Evolutionary conservation across 2,888 invertebrate species (phyloP).

Genomic region (Conomelus anceps): DNA sequence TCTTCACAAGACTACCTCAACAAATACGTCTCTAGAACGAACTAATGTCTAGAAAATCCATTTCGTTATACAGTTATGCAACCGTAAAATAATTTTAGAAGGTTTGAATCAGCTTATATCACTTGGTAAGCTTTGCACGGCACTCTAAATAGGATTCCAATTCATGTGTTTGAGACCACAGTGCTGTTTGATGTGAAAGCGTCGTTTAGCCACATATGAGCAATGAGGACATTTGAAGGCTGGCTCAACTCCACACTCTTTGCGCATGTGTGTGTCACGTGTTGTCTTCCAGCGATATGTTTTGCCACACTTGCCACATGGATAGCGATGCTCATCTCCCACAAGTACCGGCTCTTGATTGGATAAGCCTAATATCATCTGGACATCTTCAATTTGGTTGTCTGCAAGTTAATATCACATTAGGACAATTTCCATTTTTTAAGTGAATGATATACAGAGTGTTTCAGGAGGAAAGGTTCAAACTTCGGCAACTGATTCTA

Average conservation of each 20-base stretch:
- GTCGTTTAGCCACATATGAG: slow-evolving; percentile 18
- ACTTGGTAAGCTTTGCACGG: too few species aligned
- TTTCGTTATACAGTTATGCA: too few species aligned
- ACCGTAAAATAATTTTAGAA: too few species aligned
- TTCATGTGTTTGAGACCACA: neutral
- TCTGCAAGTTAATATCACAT: neutral
- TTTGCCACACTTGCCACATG: slow-evolving; percentile 1
- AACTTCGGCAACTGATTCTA: too few species aligned
- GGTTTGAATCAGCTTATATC: too few species aligned
- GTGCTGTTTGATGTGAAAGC: slow-evolving; percentile 17
- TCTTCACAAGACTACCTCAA: too few species aligned
- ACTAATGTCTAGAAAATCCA: too few species aligned
- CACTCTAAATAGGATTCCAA: too few species aligned
- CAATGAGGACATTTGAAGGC: slow-evolving; percentile 30
- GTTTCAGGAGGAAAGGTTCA: too few species aligned
- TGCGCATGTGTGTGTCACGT: slow-evolving; percentile 21
- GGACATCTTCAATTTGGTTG: neutral
- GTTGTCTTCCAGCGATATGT: neutral
- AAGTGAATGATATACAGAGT: neutral
- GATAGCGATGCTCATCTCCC: neutral
- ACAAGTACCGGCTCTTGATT: neutral
- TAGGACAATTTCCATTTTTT: neutral
- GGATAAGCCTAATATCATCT: too few species aligned
- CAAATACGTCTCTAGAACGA: too few species aligned
- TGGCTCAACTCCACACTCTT: slow-evolving; percentile 33